Evolutionary conservation across 2,888 invertebrate species (phyloP).

Genomic region (Drosophila nr. medialis): DNA sequence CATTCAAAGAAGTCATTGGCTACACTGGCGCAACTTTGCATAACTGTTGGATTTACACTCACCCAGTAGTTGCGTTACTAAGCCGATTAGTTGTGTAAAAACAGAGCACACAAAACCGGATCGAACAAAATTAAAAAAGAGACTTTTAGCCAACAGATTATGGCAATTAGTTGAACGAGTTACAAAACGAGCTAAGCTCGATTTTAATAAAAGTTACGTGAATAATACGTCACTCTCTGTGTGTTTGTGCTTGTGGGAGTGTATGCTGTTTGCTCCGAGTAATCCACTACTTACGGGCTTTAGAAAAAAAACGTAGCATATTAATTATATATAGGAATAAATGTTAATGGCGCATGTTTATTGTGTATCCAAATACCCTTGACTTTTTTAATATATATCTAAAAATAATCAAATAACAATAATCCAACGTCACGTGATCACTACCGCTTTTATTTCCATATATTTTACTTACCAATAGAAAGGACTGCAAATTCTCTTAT

Average conservation of each 20-base stretch:
- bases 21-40: slow-evolving; percentile 19
- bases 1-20: slow-evolving; percentile 50
- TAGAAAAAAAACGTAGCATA: neutral
- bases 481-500: no score
- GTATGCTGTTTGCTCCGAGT: neutral
- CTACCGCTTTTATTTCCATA: no score
- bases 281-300: neutral
- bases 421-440: no score
- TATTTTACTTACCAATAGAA: no score
- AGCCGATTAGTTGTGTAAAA: slow-evolving; percentile 73
- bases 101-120: slow-evolving; percentile 39
- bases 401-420: no score
- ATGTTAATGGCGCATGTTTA: no score
- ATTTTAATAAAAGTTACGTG: slow-evolving; percentile 31
- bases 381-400: no score
- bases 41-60: slow-evolving; percentile 5
- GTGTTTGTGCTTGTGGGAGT: neutral
- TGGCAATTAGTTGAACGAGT: slow-evolving; percentile 69
- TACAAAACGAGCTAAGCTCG: slow-evolving; percentile 55
- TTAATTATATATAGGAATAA: neutral
- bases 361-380: no score
- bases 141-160: slow-evolving; percentile 66
- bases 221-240: neutral
- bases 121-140: slow-evolving; percentile 10
- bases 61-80: slow-evolving; percentile 30